These are phyloP conservation scores for Triplophysa tibetana DNA, from an alignment of 2,113 vertebrate species.

Conservation along the genomic window DNA sequence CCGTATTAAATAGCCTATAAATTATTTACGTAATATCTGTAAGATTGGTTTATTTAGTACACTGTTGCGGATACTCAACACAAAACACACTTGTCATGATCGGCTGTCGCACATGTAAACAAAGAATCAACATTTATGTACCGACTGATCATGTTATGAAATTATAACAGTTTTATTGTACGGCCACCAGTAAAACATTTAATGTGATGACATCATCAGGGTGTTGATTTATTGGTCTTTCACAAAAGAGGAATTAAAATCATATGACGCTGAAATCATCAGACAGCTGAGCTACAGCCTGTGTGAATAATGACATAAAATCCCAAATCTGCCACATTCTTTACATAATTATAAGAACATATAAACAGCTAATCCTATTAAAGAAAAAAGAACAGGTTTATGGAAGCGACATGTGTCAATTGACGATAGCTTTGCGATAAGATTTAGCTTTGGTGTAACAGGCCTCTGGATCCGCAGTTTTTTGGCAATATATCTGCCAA, in stretches of 20 bases:
- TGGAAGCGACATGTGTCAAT: slow-evolving; percentile 12
- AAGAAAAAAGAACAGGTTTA: not conserved
- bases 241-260: slow-evolving; percentile 47
- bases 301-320: not conserved
- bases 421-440: slow-evolving; percentile 40
- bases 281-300: not conserved
- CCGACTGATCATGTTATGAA: not conserved
- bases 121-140: not conserved
- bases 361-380: not conserved
- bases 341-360: not conserved
- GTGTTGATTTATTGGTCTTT: not conserved
- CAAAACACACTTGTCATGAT: not conserved
- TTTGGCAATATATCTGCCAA: not conserved
- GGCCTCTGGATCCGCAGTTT: slow-evolving; percentile 2
- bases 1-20: not conserved
- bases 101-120: not conserved
- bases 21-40: no score
- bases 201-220: not conserved
- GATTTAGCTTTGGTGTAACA: slow-evolving; percentile 8
- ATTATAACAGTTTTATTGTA: not conserved
- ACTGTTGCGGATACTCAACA: not conserved
- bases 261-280: slow-evolving; percentile 35
- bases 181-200: no score
- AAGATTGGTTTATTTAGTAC: not conserved
- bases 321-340: not conserved